Conservation (phyloP, 2,113 vertebrate genomes). For the Scophthalmus maximus region DNA sequence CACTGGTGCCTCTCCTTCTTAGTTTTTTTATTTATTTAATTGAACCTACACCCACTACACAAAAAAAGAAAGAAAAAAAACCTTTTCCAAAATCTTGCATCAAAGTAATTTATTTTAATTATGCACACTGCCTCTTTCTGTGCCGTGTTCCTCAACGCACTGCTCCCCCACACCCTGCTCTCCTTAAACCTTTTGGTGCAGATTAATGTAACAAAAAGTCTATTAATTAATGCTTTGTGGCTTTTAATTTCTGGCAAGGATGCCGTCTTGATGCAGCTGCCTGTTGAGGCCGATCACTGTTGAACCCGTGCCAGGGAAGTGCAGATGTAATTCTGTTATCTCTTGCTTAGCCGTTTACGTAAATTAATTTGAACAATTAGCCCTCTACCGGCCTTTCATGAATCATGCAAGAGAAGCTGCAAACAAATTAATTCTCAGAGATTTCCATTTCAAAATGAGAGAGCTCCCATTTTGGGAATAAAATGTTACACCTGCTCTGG, state of each 20-base stretch:
- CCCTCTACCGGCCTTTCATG: conserved; percentile 95
- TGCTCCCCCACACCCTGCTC: conserved; percentile 78
- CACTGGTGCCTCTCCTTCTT: neutral
- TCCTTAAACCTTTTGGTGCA: conserved; percentile 87
- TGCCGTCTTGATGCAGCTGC: conserved; percentile 95
- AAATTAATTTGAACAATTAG: conserved; percentile 99
- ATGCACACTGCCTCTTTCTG: conserved; percentile 67
- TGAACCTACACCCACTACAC: conserved; percentile 22
- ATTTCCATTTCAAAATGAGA: conserved; percentile 60
- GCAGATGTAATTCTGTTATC: conserved; percentile 99
- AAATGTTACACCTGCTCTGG: conserved; percentile 58
- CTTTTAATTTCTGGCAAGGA: conserved; percentile 95
- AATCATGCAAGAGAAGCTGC: conserved; percentile 93
- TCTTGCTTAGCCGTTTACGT: conserved; percentile 97
- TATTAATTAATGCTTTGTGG: conserved; percentile 98
- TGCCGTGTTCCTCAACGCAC: conserved; percentile 48
- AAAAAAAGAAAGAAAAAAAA: no score
- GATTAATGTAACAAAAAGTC: conserved; percentile 95
- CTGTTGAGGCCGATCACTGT: conserved; percentile 87
- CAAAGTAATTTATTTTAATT: conserved; percentile 95
- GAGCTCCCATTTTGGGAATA: conserved; percentile 11
- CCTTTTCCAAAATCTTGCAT: conserved; percentile 88
- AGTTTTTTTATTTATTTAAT: conserved; percentile 37
- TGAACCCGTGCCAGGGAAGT: conserved; percentile 96
- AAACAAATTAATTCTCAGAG: conserved; percentile 77